A percentile compares a stretch with the other conserved stretches of the same genome.
Evolutionary conservation across 2,797 vertebrate species (phyloP).

Genomic region (Cuculus canorus): DNA sequence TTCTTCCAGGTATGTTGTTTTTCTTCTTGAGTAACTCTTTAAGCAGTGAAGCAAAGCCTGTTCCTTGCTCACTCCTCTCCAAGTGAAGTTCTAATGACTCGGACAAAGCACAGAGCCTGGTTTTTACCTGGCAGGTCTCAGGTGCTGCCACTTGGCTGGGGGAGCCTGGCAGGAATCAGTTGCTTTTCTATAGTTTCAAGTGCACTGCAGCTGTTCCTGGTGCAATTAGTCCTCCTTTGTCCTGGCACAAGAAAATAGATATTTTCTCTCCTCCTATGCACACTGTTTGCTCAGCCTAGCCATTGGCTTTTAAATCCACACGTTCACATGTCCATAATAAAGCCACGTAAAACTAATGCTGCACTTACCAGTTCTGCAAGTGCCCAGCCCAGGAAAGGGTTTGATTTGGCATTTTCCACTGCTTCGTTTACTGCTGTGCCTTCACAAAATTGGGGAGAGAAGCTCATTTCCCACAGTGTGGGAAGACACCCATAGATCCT

Average conservation of each 20-base stretch:
- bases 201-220: conserved; percentile 24
- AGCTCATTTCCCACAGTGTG: conserved; percentile 2
- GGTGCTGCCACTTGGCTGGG: conserved; percentile 7
- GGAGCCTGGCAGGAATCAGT: conserved; percentile 8
- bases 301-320: not conserved
- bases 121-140: conserved; percentile 46
- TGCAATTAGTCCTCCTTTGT: conserved; percentile 38
- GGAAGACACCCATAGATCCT: not conserved
- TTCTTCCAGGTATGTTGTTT: not conserved
- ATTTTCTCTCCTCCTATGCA: not conserved
- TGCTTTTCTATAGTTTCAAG: conserved; percentile 36
- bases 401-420: not conserved
- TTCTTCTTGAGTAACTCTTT: not conserved
- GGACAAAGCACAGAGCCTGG: conserved; percentile 23
- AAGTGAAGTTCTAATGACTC: not conserved
- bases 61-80: not conserved
- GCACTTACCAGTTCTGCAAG: not conserved
- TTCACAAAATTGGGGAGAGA: not conserved
- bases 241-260: not conserved
- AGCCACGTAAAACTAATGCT: conserved; percentile 47
- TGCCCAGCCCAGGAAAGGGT: not conserved
- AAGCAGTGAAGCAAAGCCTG: not conserved
- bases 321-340: not conserved
- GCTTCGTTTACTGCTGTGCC: not conserved
- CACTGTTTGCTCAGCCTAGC: not conserved